These are phyloP conservation scores for Mythimna albipuncta DNA, from an alignment of 2,888 invertebrate species.

Conservation along the genomic window DNA sequence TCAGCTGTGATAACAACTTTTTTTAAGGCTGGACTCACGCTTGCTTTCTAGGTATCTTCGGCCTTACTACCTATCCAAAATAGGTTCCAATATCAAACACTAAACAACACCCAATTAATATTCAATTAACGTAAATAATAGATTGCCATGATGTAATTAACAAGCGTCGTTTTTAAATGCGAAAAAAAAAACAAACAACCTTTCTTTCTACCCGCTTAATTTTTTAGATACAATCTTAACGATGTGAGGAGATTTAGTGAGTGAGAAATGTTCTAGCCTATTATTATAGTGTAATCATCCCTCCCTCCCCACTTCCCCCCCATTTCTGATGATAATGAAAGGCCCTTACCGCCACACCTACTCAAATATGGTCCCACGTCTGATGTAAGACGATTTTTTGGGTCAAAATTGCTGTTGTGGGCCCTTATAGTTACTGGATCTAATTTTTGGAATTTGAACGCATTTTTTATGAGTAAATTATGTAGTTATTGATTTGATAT, in stretches of 20 bases:
- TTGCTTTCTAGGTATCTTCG: neutral
- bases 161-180: conserved; percentile 20
- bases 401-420: conserved; percentile 37
- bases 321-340: conserved; percentile 69
- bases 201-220: conserved; percentile 36
- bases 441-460: conserved; percentile 23
- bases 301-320: conserved; percentile 48
- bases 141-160: conserved; percentile 23
- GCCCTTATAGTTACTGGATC: conserved; percentile 25
- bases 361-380: conserved; percentile 73
- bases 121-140: conserved; percentile 52
- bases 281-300: conserved; percentile 80
- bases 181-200: conserved; percentile 52
- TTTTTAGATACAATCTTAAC: conserved; percentile 56
- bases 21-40: too few species aligned
- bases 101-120: conserved; percentile 42
- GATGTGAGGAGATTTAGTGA: conserved; percentile 71
- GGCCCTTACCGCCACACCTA: conserved; percentile 73
- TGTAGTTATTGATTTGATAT: conserved; percentile 5
- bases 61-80: neutral
- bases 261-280: conserved; percentile 75
- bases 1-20: too few species aligned
- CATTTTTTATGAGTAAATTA: conserved; percentile 28
- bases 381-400: conserved; percentile 46
- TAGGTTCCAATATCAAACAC: neutral